Conservation (phyloP, 2,888 invertebrate genomes). For the Orthonychiurus folsomi region DNA sequence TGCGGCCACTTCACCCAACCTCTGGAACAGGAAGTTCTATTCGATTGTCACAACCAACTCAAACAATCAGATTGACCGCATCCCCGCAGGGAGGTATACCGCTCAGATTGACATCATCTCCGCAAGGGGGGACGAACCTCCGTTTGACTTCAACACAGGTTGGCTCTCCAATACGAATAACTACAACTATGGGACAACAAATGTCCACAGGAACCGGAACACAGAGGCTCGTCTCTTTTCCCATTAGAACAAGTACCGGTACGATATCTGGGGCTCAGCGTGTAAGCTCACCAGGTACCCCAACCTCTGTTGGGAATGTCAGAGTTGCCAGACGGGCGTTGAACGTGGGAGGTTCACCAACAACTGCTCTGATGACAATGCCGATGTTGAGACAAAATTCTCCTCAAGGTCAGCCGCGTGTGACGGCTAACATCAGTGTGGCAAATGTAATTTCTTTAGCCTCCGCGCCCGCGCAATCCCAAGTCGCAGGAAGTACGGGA, state of each 20-base stretch:
- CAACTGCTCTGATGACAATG: conserved; percentile 24
- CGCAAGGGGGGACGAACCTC: no score
- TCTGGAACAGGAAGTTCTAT: conserved; percentile 15
- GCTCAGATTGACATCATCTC: no score
- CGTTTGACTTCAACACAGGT: no score
- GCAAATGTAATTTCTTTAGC: conserved; percentile 14
- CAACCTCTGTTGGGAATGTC: conserved; percentile 16
- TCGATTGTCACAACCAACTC: no score
- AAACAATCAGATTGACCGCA: no score
- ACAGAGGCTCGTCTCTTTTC: no score
- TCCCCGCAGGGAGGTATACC: no score
- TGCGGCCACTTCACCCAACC: conserved; percentile 20
- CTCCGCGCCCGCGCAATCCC: conserved; percentile 10
- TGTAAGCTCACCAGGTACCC: neutral
- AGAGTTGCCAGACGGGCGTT: conserved; percentile 23
- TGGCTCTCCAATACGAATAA: conserved; percentile 2
- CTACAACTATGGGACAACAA: conserved; percentile 22
- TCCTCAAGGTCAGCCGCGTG: conserved; percentile 5
- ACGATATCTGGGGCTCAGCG: no score
- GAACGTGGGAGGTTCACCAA: conserved; percentile 11
- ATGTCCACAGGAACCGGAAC: no score
- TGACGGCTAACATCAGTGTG: conserved; percentile 15
- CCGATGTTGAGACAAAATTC: conserved; percentile 21
- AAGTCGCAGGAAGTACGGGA: no score
- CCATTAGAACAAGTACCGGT: no score